Percentiles rank a stretch among this genome's conserved stretches.
Conservation (phyloP, 2,113 vertebrate genomes). For the Narcine bancroftii region DNA sequence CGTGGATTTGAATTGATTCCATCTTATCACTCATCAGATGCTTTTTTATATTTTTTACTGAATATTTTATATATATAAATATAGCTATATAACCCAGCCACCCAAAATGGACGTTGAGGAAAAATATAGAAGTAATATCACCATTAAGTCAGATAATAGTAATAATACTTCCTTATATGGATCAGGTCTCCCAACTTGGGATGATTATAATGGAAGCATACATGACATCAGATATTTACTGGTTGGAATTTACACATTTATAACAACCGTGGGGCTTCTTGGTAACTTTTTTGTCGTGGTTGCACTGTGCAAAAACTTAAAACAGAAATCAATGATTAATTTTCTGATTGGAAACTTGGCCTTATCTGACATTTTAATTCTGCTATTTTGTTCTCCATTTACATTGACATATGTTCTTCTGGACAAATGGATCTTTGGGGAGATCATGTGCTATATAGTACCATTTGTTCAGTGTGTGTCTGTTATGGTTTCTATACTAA, state of each 20-base stretch:
- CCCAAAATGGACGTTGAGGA: constrained; percentile 60
- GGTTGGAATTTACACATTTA: constrained; percentile 67
- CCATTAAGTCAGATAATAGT: constrained; percentile 47
- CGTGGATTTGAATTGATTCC: not conserved
- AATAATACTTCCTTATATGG: constrained; percentile 48
- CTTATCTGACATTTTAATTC: constrained; percentile 72
- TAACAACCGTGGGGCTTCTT: constrained; percentile 66
- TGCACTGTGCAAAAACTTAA: constrained; percentile 58
- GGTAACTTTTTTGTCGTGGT: constrained; percentile 65
- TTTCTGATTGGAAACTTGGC: constrained; percentile 69
- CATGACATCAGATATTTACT: constrained; percentile 70
- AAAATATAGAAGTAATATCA: constrained; percentile 52
- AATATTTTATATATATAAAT: no score
- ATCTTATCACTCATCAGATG: not conserved
- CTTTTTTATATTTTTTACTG: not conserved
- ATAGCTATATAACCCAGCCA: not conserved
- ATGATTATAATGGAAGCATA: constrained; percentile 62
- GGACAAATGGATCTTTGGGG: constrained; percentile 71
- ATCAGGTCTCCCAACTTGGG: constrained; percentile 60
- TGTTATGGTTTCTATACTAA: constrained; percentile 67
- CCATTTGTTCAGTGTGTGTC: constrained; percentile 69
- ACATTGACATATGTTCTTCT: constrained; percentile 63
- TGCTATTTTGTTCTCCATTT: constrained; percentile 69
- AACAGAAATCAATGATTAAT: constrained; percentile 66
- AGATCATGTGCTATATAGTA: constrained; percentile 65